Conservation (phyloP, 2,113 vertebrate genomes). For the Micronycteris hirsuta region DNA sequence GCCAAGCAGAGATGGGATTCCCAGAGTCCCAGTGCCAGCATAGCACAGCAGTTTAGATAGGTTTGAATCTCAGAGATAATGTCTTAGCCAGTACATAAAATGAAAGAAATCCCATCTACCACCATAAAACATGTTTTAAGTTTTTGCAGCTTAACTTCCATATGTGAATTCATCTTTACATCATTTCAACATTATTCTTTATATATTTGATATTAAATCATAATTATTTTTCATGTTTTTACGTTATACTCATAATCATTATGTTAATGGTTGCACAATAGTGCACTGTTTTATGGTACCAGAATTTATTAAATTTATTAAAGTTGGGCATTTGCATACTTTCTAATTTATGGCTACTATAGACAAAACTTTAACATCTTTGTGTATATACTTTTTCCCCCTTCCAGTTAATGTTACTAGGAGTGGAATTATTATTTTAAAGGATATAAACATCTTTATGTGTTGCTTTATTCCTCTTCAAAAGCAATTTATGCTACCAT, state of each 20-base stretch:
- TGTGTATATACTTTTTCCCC: background rate
- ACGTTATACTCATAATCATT: background rate
- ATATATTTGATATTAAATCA: constrained; percentile 8
- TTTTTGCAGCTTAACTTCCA: background rate
- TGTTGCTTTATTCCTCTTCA: constrained; percentile 35
- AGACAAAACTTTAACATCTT: constrained; percentile 17
- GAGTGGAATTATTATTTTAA: constrained; percentile 39
- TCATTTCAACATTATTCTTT: constrained; percentile 2
- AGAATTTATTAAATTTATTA: background rate
- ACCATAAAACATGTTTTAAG: background rate
- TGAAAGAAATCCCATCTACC: background rate
- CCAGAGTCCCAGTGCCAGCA: background rate
- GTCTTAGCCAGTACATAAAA: background rate
- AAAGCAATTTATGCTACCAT: constrained; percentile 1
- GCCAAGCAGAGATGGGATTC: background rate
- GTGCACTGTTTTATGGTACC: background rate
- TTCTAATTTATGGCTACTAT: constrained; percentile 34
- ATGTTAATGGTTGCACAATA: background rate
- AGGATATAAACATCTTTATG: constrained; percentile 7
- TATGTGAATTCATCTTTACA: background rate
- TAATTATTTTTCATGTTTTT: constrained; percentile 13
- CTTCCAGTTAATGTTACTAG: constrained; percentile 4
- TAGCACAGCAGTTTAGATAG: background rate
- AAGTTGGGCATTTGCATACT: constrained; percentile 3
- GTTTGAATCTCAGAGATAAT: background rate